Evolutionary conservation across 2,888 invertebrate species (phyloP), one percentile per base, ranked within the genome.

Genomic region (Hirudinaria manillensis): DNA sequence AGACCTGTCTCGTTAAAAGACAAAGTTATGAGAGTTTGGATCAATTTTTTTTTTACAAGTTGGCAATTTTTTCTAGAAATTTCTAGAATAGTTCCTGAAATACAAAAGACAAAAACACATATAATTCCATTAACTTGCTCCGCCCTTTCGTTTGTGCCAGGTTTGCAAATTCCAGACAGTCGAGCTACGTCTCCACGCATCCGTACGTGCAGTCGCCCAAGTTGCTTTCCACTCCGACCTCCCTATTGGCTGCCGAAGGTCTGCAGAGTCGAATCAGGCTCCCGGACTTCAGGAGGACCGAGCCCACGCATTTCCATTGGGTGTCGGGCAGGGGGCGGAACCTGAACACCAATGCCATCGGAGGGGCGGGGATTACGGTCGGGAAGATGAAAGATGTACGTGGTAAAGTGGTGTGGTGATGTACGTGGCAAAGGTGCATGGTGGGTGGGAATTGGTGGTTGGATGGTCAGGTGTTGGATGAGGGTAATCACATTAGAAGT

Each of bases 251-350:
- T 7, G 27, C 4, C 19, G 70, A 70, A 2, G n/a, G 3, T 3
- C 27, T 19, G 19, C 34, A n/a, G 3, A 21, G 21, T 27, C 24
- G 72, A 13, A 72, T 72, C 6, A 24, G 56, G 32, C 56, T 72
- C 21, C 72, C 72, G 4, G 72, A 72, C 27, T 72, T 72, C 72
- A 72, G 45, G n/a, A 53, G 72, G 27, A 72, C 45, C 34, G 72
- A 72, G 34, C 72, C 72, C n/a, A 72, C 72, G 2, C 72, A 72
- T 27, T 72, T 72, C 53, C 72, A 72, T 53, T 72, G 72, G 72
- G 72, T 72, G 3, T 55, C 55, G 21, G 72, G 72, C 13, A 53
- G 72, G 29, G 56, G 45, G 4, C 21, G 72, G 55, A 38, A 72
- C 24, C 45, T 51, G 10, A 72, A 53, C 36, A 56, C 21, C 56